Percentiles rank a stretch among this genome's conserved stretches.
phyloP scores from a whole-genome alignment of 2,888 invertebrate species.

The Helobdella robusta region DNA sequence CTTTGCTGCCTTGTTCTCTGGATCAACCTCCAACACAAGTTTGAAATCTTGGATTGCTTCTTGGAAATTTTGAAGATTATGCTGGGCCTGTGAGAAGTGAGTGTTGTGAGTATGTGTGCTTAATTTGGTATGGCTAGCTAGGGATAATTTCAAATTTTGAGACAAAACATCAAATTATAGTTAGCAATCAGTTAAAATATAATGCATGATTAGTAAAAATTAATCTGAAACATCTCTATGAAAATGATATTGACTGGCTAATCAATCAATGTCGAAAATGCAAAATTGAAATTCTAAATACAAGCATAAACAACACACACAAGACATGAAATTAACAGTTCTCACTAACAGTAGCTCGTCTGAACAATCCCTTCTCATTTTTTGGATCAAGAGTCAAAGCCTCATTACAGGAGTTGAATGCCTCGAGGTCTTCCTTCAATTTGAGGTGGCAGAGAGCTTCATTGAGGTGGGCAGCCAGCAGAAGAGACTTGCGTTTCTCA shows the following conservation, averaged over 20 bases:
- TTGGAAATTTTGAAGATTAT: conserved; percentile 67
- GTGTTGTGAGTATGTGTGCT: not conserved
- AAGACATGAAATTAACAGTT: not conserved
- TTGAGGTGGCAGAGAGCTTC: conserved; percentile 72
- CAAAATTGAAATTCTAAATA: not conserved
- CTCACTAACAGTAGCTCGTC: conserved; percentile 60
- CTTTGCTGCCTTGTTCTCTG: conserved; percentile 76
- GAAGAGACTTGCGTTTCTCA: conserved; percentile 52
- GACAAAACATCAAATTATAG: too few relatives aligned
- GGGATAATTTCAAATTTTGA: too few relatives aligned
- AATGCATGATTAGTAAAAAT: not conserved
- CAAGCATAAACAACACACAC: not conserved
- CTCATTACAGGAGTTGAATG: conserved; percentile 65
- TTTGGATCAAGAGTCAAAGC: conserved; percentile 65
- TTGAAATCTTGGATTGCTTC: conserved; percentile 69
- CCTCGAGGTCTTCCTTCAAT: conserved; percentile 61
- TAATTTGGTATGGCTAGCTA: too few relatives aligned
- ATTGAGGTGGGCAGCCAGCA: conserved; percentile 69
- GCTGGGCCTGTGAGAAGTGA: conserved; percentile 55
- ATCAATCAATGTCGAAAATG: too few relatives aligned
- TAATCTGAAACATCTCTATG: not conserved
- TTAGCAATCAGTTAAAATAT: not conserved
- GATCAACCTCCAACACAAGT: conserved; percentile 65
- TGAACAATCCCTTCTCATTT: conserved; percentile 80
- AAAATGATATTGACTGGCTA: not conserved